Evolutionary conservation across 2,888 invertebrate species (phyloP).

Genomic region (Sthenelais limicola): DNA sequence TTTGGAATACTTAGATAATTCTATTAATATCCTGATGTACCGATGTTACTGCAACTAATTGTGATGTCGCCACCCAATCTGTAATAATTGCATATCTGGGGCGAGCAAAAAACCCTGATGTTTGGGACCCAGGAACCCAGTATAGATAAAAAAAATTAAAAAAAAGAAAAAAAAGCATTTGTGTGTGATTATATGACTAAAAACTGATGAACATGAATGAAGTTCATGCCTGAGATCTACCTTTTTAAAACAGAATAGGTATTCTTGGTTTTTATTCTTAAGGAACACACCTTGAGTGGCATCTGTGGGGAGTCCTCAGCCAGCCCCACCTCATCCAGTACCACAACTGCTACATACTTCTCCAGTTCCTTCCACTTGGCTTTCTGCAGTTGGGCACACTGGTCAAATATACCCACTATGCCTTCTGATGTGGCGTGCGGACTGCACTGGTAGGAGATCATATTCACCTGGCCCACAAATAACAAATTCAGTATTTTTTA

Average conservation of each 20-base stretch:
- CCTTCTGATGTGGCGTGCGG: constrained; percentile 66
- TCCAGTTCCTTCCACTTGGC: constrained; percentile 61
- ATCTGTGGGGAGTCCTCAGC: constrained; percentile 68
- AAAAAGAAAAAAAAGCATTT: no score
- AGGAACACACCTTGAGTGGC: constrained; percentile 64
- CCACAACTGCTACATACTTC: constrained; percentile 65
- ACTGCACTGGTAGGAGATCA: constrained; percentile 70
- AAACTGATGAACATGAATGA: no score
- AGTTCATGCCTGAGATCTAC: not conserved
- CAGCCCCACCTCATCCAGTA: constrained; percentile 68
- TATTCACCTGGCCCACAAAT: constrained; percentile 65
- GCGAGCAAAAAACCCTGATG: no score
- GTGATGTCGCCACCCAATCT: no score
- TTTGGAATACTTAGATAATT: no score
- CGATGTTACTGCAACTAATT: no score
- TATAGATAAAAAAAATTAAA: no score
- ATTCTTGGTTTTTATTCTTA: not conserved
- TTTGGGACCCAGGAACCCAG: no score
- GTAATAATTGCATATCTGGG: no score
- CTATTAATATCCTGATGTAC: no score
- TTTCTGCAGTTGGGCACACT: constrained; percentile 66
- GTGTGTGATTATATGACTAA: no score
- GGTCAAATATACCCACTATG: constrained; percentile 63
- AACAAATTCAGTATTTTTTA: no score
- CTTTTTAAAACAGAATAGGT: not conserved